phyloP scores from a whole-genome alignment of 2,113 vertebrate genomes.

The Laterallus jamaicensis region DNA sequence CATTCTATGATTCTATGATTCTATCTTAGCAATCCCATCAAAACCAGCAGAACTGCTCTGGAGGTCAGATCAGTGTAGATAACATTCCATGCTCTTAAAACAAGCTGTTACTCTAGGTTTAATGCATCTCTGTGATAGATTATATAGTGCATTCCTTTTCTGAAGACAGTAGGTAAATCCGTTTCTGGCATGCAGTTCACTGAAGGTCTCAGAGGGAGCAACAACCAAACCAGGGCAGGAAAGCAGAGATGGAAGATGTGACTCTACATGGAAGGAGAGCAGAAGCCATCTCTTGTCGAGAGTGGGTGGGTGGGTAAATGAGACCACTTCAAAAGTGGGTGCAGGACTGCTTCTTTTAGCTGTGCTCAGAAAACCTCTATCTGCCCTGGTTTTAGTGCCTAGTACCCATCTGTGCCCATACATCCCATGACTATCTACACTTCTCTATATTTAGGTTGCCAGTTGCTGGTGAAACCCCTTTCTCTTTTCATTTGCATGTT shows the following conservation, averaged over 20 bases:
- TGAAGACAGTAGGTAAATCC: background rate
- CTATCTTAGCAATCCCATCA: background rate
- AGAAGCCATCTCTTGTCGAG: background rate
- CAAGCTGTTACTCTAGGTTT: background rate
- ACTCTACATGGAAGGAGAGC: accelerated
- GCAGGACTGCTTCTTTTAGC: background rate
- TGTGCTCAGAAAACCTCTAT: background rate
- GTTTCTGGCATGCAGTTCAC: background rate
- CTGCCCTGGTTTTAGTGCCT: too few species aligned
- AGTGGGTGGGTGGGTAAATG: background rate
- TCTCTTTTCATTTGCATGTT: accelerated
- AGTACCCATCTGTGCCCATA: background rate
- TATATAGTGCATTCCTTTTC: background rate
- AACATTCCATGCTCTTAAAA: background rate
- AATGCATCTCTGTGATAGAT: background rate
- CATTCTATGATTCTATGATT: too few species aligned
- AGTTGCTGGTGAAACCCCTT: background rate
- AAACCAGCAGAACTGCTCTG: background rate
- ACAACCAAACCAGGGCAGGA: background rate
- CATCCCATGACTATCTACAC: background rate
- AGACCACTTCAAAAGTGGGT: background rate
- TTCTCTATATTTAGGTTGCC: background rate
- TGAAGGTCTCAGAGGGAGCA: background rate
- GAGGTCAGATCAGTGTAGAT: background rate
- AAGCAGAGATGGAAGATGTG: background rate